phyloP scores from a whole-genome alignment of 2,113 vertebrate genomes.

The Probosciger aterrimus region DNA sequence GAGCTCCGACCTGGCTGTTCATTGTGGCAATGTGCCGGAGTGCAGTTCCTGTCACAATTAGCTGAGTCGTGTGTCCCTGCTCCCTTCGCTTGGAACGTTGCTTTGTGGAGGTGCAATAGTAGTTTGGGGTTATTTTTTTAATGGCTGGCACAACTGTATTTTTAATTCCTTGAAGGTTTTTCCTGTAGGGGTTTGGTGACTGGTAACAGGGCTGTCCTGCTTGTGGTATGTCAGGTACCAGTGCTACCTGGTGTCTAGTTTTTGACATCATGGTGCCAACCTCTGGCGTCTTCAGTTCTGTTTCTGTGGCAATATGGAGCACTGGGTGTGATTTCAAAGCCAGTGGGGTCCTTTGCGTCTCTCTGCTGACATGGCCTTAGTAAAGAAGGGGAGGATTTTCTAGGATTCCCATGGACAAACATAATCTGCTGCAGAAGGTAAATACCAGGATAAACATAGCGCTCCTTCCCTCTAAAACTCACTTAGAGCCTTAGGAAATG shows the following conservation, averaged over 20 bases:
- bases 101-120: neutral
- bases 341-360: neutral
- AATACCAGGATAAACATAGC: neutral
- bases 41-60: neutral
- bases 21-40: neutral
- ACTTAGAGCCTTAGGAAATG: neutral
- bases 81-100: neutral
- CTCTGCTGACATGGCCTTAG: neutral
- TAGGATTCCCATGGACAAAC: neutral
- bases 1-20: neutral
- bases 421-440: neutral
- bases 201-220: neutral
- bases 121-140: too few species aligned
- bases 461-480: neutral
- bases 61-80: accelerated
- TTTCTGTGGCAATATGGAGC: neutral
- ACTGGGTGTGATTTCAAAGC: neutral
- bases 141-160: neutral
- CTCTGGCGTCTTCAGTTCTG: neutral
- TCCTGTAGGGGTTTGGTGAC: neutral
- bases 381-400: constrained; percentile 2
- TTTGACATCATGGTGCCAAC: neutral
- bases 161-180: neutral
- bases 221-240: accelerated
- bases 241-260: neutral